Percentiles rank a stretch among this genome's conserved stretches.
Evolutionary conservation across 2,888 invertebrate genomes (phyloP).

Genomic region (Parnassius apollo): DNA sequence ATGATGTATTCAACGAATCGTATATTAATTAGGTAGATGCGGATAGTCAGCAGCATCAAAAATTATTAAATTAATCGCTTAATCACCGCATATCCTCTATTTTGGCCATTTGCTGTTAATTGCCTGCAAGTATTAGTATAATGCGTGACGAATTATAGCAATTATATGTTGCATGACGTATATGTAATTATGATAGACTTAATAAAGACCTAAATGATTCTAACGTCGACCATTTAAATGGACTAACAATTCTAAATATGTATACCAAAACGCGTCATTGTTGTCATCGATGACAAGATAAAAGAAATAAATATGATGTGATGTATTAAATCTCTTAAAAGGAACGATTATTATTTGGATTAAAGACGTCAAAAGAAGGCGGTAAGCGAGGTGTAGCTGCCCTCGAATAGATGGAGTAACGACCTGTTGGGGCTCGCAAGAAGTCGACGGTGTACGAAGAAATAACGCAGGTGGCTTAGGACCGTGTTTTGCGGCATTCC

Average conservation of each 20-base stretch:
- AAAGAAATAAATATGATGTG: too few species aligned
- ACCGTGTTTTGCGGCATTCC: too few species aligned
- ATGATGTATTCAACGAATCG: neutral
- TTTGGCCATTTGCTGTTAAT: constrained; percentile 15
- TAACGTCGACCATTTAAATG: neutral
- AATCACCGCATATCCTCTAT: constrained; percentile 22
- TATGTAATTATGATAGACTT: constrained; percentile 10
- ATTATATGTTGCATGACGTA: constrained; percentile 13
- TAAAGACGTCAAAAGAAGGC: too few species aligned
- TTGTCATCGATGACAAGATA: too few species aligned
- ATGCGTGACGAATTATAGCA: constrained; percentile 16
- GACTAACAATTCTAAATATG: too few species aligned
- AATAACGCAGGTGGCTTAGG: too few species aligned
- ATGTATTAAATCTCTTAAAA: too few species aligned
- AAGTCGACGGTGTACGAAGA: too few species aligned
- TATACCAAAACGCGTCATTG: neutral
- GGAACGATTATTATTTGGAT: too few species aligned
- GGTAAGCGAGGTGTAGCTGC: too few species aligned
- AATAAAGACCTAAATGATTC: constrained; percentile 13
- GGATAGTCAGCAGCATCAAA: constrained; percentile 5
- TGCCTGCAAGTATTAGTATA: constrained; percentile 17
- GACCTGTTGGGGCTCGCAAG: too few species aligned
- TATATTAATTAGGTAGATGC: neutral
- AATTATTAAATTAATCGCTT: constrained; percentile 22
- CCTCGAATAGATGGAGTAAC: too few species aligned